Conservation (phyloP, 2,797 vertebrate species). For the Sarcophilus harrisii region DNA sequence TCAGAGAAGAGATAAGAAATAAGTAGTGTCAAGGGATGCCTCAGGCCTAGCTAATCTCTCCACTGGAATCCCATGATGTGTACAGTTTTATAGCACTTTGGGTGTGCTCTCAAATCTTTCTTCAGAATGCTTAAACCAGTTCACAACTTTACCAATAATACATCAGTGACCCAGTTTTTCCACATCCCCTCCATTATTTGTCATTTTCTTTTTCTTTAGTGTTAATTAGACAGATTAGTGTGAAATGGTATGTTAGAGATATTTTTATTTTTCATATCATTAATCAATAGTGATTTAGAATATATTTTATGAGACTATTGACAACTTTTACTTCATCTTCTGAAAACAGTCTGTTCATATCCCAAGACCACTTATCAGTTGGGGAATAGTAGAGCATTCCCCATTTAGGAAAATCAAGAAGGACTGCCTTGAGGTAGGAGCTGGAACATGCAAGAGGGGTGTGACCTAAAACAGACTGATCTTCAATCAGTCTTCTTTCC, state of each 20-base stretch:
- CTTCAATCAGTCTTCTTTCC: too few species aligned
- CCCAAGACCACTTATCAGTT: background rate
- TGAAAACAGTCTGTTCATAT: background rate
- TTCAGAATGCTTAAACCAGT: background rate
- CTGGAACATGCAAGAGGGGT: too few species aligned
- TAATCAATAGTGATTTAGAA: background rate
- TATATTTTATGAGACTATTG: background rate
- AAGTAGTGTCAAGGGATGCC: background rate
- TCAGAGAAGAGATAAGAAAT: constrained; percentile 29
- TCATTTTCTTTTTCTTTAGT: background rate
- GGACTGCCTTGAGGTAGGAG: background rate
- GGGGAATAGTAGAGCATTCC: too few species aligned
- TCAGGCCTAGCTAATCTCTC: background rate
- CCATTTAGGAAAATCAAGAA: background rate
- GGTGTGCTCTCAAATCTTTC: background rate
- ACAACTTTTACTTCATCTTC: background rate
- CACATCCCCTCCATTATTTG: background rate
- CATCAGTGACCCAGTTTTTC: background rate
- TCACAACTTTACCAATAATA: background rate
- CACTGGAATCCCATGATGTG: background rate
- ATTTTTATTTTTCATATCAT: background rate
- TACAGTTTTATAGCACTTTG: background rate
- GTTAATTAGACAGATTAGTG: background rate
- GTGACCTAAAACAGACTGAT: too few species aligned
- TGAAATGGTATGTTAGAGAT: background rate